Conservation (phyloP, 2,113 vertebrate species). For the Triplophysa rosa region DNA sequence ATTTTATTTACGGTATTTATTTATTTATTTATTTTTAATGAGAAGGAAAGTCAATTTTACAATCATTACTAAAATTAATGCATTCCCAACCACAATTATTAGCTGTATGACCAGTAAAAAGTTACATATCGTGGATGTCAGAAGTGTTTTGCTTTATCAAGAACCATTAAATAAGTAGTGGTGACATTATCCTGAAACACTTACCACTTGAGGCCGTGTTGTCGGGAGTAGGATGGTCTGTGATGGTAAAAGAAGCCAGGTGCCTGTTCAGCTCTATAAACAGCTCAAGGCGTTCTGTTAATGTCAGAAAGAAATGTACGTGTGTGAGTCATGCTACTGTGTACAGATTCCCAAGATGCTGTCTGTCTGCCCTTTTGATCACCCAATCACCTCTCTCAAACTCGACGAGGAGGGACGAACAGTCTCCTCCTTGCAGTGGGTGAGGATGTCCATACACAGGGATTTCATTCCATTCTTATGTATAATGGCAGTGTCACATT, state of each 20-base stretch:
- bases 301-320: conserved; percentile 82
- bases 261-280: conserved; percentile 73
- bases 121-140: no score
- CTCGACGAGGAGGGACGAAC: conserved; percentile 71
- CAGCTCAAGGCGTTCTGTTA: conserved; percentile 72
- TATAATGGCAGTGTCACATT: no score
- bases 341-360: conserved; percentile 71
- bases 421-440: neutral
- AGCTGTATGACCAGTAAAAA: no score
- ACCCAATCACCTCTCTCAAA: conserved; percentile 63
- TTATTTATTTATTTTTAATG: no score
- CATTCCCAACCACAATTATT: no score
- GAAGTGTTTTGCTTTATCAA: neutral
- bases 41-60: no score
- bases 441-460: neutral
- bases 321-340: conserved; percentile 73
- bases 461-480: neutral
- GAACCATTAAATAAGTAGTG: neutral
- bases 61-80: no score
- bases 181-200: neutral
- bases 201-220: neutral
- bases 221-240: conserved; percentile 18
- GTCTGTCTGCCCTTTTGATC: conserved; percentile 72
- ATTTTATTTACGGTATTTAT: no score
- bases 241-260: conserved; percentile 79